Evolutionary conservation across 2,113 vertebrate genomes (phyloP), one percentile per base, ranked within the genome.

Genomic region (Aspidoscelis tigris): DNA sequence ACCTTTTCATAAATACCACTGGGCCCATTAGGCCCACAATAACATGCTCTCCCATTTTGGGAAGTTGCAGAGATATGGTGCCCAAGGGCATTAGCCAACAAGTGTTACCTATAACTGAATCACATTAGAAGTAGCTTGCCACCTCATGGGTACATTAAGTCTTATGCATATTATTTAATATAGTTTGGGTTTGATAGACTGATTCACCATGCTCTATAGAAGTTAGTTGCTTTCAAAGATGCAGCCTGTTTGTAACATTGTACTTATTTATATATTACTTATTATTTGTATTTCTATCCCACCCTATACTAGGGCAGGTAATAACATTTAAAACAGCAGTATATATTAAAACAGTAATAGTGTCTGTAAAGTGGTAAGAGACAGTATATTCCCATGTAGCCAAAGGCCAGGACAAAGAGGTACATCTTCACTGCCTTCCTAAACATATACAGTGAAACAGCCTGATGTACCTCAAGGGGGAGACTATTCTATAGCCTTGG

Each of bases 1-100:
- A 66, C 53, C 82, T 66, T 80, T 85, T 84, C 83, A 84, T 79
- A 65, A 65, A 78, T 73, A 65, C 18, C 20, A 41, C 21, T 5
- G 71, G 87, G 33, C 73, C 72, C 18, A 0, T 43, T 70, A 81
- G 39, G 33, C 24, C 76, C 0, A 14, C 73, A 44, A 80, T 9
- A 76, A 72, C 0, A 1, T 65, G 65, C 33, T 84, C 41, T 50
- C 11, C 61, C 0, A 5, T 14, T 81, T 1, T 8, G 75, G 72
- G 82, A 76, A 81, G 76, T 83, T 70, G 80, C 75, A 87, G 82
- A 53, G 83, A 55, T 50, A 83, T 0, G 1, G 72, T 74, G 4
- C 86, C 70, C 21, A 76, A 78, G 58, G 76, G 76, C 84, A 83
- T 18, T 22, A 41, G 22, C 69, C 77, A 24, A 41, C 69, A 72